Base-by-base conservation (phyloP, 2,888 invertebrate species). In the Neoitamus cyanurus region DNA sequence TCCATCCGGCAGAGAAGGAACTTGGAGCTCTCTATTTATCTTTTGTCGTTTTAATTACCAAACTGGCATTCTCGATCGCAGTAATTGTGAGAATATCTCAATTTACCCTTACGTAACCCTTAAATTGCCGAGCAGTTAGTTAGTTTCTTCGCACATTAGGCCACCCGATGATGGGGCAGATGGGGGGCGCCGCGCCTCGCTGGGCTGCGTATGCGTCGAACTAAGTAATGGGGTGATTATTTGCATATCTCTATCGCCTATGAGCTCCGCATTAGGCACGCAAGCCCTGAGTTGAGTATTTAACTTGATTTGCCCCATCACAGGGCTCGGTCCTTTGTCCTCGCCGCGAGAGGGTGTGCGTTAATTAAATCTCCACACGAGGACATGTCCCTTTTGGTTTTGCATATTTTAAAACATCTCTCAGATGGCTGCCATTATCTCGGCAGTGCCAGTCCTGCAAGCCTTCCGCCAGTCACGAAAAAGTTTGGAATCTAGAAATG, bases 41-140 rank as follows among this genome's bases (percentile, higher is more conserved):
- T 80, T 80, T 80, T 80, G 80, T 80, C 80, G 68, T 80, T 80
- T 80, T 80, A 80, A 80, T 80, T 80, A 80, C 80, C 48, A 80
- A 80, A 80, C 80, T 68, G 58, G 80, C 80, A 36, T 80, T 68
- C 80, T 80, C 80, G 58, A 80, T 80, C 80, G 58, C 80, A 34
- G 58, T 80, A 80, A 80, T 80, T 80, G 80, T 80, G 80, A 34
- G 68, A 80, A 80, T 48, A 68, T 80, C 80, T 80, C 80, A 80
- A 80, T 80, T 80, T 80, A 58, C 80, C 58, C 80, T 37, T 80
- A 80, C 58, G 68, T 80, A 80, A 80, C 80, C 80, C 80, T 80
- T 80, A 80, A 80, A 80, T 80, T 68, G 68, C 80, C 34, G 30
- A 48, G 36, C 20, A 80, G 34, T 80, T 80, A 80, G 34, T 80